Evolutionary conservation across 2,113 vertebrate genomes (phyloP).

Genomic region (Thamnaconus septentrionalis): DNA sequence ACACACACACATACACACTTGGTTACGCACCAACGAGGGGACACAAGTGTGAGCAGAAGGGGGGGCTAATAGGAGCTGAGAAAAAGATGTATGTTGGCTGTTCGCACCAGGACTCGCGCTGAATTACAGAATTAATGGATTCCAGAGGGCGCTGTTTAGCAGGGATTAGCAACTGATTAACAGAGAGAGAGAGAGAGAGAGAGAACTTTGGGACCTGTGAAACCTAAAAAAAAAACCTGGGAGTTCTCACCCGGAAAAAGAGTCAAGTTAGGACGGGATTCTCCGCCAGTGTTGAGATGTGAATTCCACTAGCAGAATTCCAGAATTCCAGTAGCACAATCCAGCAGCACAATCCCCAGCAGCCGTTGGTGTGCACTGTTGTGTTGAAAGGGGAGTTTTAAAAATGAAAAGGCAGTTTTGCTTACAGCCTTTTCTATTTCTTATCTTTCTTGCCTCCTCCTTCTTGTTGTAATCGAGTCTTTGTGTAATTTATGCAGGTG

Average conservation of each 20-base stretch:
- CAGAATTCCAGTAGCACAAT: too few relatives aligned
- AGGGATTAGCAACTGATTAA: constrained; percentile 52
- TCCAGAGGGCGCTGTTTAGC: constrained; percentile 41
- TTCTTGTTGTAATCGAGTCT: too few relatives aligned
- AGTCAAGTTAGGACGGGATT: too few relatives aligned
- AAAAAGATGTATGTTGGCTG: constrained; percentile 52
- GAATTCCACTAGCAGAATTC: too few relatives aligned
- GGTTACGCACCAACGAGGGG: constrained; percentile 4
- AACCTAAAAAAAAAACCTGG: not conserved
- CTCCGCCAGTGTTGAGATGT: too few relatives aligned
- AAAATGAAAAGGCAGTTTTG: too few relatives aligned
- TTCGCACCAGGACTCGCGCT: constrained; percentile 30
- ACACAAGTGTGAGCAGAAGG: constrained; percentile 1
- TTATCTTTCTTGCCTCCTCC: too few relatives aligned
- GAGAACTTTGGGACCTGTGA: not conserved
- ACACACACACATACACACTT: constrained; percentile 9
- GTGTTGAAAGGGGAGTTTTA: too few relatives aligned
- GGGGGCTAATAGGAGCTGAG: constrained; percentile 21
- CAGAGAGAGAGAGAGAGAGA: constrained; percentile 14
- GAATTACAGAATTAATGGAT: constrained; percentile 44
- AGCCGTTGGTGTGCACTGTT: too few relatives aligned
- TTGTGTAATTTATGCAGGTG: too few relatives aligned
- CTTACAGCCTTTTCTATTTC: too few relatives aligned
- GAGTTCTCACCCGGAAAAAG: constrained; percentile 1
- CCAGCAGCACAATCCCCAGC: too few relatives aligned